phyloP scores from a whole-genome alignment of 1,140 invertebrate species.

The Bombus vancouverensis region DNA sequence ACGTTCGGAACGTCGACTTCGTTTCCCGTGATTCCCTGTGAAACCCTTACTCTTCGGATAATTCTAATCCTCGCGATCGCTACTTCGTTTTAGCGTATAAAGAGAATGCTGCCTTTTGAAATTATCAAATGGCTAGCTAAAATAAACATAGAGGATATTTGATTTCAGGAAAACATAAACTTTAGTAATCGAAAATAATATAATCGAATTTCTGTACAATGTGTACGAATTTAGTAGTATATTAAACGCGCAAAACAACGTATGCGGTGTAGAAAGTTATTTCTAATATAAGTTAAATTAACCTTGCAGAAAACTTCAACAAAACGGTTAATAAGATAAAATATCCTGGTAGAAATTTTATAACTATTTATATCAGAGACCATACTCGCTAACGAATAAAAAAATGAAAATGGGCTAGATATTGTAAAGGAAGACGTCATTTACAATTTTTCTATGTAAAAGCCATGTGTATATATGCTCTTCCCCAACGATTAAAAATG shows the following conservation, averaged over 20 bases:
- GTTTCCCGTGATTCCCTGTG: background rate
- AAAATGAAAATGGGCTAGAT: background rate
- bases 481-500: background rate
- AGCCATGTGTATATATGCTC: background rate
- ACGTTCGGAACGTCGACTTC: constrained; percentile 12
- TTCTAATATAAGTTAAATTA: no score
- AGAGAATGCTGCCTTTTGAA: background rate
- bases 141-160: background rate
- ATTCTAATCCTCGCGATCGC: background rate
- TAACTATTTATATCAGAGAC: background rate
- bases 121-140: background rate
- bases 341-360: background rate
- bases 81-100: background rate
- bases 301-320: background rate
- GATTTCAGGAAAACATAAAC: background rate
- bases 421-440: background rate
- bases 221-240: background rate
- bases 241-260: background rate
- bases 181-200: background rate
- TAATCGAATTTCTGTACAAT: background rate
- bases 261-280: background rate
- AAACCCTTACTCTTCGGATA: background rate
- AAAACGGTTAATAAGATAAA: background rate
- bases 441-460: background rate
- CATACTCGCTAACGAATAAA: background rate